A percentile compares a stretch with the other conserved stretches of the same genome.
Evolutionary conservation across 1,140 invertebrate species (phyloP).

Genomic region (Nilaparvata lugens): DNA sequence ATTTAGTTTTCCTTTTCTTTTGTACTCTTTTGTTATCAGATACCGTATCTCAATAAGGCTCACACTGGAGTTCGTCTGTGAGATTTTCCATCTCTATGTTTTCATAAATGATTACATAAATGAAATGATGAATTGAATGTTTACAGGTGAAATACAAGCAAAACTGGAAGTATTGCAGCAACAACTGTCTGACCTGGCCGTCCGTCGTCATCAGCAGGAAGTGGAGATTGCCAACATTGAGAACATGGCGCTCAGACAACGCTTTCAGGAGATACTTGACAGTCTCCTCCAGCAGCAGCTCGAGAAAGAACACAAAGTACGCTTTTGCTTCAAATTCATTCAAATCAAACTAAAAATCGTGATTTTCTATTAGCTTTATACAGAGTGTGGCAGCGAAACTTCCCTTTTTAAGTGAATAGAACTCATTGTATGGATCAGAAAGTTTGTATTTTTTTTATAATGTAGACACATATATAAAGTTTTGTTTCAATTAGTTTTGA

Average conservation of each 20-base stretch:
- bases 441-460: no score
- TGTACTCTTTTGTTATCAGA: no score
- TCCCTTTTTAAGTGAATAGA: no score
- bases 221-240: conserved; percentile 76
- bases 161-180: conserved; percentile 39
- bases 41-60: no score
- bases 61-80: no score
- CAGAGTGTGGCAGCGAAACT: no score
- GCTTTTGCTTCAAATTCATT: no score
- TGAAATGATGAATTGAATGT: not conserved
- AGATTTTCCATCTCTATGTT: no score
- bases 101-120: not conserved
- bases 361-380: not conserved
- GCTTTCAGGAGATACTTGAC: conserved; percentile 72
- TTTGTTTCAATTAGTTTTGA: not conserved
- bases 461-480: no score
- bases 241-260: conserved; percentile 68
- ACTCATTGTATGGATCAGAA: no score
- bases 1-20: no score
- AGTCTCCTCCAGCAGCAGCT: conserved; percentile 65
- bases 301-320: conserved; percentile 69
- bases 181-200: conserved; percentile 61
- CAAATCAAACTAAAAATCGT: not conserved
- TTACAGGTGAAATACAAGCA: conserved; percentile 25
- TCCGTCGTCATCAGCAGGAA: conserved; percentile 64